Conservation (phyloP, 2,113 vertebrate species). For the Xyrauchen texanus region DNA sequence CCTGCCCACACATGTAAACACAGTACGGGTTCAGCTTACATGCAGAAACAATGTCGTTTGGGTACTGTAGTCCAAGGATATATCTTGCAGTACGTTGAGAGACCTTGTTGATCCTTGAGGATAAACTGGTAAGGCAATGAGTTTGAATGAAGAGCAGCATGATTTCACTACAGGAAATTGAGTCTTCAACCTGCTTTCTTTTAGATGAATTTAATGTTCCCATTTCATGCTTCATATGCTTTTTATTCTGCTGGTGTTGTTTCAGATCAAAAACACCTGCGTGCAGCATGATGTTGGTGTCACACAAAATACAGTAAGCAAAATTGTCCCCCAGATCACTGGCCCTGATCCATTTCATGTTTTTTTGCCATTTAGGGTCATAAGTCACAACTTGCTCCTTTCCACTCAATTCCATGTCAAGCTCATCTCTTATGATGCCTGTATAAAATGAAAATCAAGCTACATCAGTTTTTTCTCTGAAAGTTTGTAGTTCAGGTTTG, state of each 20-base stretch:
- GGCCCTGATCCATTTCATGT: conserved; percentile 58
- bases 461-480: background rate
- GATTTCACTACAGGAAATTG: conserved; percentile 55
- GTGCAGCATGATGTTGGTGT: conserved; percentile 54
- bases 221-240: conserved; percentile 45
- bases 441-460: conserved; percentile 42
- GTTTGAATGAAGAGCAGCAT: conserved; percentile 64
- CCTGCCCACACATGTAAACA: conserved; percentile 67
- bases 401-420: conserved; percentile 26
- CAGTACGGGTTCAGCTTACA: conserved; percentile 71
- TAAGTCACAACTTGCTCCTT: conserved; percentile 31
- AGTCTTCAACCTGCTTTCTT: background rate
- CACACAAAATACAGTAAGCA: conserved; percentile 67
- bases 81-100: conserved; percentile 46
- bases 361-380: conserved; percentile 63
- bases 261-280: conserved; percentile 60
- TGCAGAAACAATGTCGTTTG: conserved; percentile 57
- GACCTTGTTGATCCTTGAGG: conserved; percentile 26
- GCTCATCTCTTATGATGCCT: conserved; percentile 40
- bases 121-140: conserved; percentile 49
- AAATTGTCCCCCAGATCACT: conserved; percentile 62
- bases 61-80: conserved; percentile 65
- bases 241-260: conserved; percentile 60
- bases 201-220: rapidly evolving
- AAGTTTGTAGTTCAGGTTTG: too few species aligned